Percentiles rank a stretch among this genome's conserved stretches.
Evolutionary conservation across 2,113 vertebrate species (phyloP).

Genomic region (Gnathonemus longibarbis): DNA sequence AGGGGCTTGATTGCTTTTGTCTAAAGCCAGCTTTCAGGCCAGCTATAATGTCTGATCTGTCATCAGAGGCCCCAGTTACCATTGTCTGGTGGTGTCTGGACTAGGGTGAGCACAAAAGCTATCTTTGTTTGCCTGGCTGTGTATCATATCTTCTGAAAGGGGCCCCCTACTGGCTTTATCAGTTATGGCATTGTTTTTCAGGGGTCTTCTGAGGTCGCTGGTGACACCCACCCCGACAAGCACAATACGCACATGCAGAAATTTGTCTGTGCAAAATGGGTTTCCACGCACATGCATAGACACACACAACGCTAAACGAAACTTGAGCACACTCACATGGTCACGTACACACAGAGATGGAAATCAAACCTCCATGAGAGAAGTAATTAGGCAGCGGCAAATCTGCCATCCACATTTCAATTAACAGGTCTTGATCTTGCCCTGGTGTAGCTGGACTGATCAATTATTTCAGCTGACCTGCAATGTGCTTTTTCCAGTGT

Average conservation of each 20-base stretch:
- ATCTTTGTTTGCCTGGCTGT: not conserved
- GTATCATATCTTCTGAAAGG: not conserved
- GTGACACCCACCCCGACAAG: not conserved
- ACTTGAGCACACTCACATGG: not conserved
- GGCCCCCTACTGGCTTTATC: not conserved
- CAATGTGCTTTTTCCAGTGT: not conserved
- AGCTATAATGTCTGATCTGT: not conserved
- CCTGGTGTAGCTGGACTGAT: not conserved
- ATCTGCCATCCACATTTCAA: not conserved
- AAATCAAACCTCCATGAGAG: not conserved
- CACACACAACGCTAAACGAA: not conserved
- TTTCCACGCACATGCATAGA: not conserved
- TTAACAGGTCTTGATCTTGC: not conserved
- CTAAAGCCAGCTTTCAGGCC: not conserved
- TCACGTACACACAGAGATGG: not conserved
- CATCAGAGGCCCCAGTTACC: not conserved
- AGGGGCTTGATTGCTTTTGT: not conserved
- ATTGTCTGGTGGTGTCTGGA: not conserved
- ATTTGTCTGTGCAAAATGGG: not conserved
- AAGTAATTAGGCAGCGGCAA: not conserved
- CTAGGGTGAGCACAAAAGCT: not conserved
- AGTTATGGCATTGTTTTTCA: not conserved
- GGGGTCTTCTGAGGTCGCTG: not conserved
- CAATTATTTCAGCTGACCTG: not conserved
- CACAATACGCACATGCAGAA: not conserved